Percentiles rank a stretch among this genome's conserved stretches.
Evolutionary conservation across 2,797 vertebrate genomes (phyloP).

Genomic region (Siniperca obscura): DNA sequence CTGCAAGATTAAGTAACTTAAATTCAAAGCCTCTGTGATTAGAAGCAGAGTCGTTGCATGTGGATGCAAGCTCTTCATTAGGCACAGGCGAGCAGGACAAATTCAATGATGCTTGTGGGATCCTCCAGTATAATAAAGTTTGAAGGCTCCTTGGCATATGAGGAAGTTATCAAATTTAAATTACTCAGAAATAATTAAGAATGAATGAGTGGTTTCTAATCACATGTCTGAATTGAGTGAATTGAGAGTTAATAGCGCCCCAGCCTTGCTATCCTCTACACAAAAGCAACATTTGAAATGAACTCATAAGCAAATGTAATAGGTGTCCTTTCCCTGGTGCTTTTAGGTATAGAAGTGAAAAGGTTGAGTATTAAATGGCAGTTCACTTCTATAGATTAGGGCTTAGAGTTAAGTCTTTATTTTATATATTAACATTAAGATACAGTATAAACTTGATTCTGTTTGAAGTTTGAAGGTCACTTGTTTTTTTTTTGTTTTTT

Average conservation of each 20-base stretch:
- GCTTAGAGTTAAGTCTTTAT: not conserved
- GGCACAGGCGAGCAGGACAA: slow-evolving; percentile 39
- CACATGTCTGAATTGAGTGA: slow-evolving; percentile 37
- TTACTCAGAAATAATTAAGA: slow-evolving; percentile 62
- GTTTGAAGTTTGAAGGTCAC: not conserved
- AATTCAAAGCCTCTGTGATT: slow-evolving; percentile 47
- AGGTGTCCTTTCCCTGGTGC: not conserved
- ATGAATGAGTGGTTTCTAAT: slow-evolving; percentile 56
- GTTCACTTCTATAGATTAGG: slow-evolving; percentile 11
- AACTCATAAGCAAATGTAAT: slow-evolving; percentile 31
- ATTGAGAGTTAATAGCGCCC: slow-evolving; percentile 41
- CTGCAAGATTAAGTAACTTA: slow-evolving; percentile 30
- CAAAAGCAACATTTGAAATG: slow-evolving; percentile 36
- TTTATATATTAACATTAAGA: not conserved
- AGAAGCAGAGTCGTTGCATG: slow-evolving; percentile 20
- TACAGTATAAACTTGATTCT: not conserved
- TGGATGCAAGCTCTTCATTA: slow-evolving; percentile 40
- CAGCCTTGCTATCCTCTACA: slow-evolving; percentile 9
- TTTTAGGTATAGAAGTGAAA: slow-evolving; percentile 25
- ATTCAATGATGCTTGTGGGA: slow-evolving; percentile 61
- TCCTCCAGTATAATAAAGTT: slow-evolving; percentile 57
- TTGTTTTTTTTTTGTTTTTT: not conserved
- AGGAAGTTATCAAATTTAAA: slow-evolving; percentile 61
- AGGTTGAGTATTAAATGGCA: not conserved
- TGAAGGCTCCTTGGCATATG: slow-evolving; percentile 51